A percentile compares a stretch with the other conserved stretches of the same genome.
Conservation (phyloP, 2,888 invertebrate genomes). For the Tuberolachnus salignus region DNA sequence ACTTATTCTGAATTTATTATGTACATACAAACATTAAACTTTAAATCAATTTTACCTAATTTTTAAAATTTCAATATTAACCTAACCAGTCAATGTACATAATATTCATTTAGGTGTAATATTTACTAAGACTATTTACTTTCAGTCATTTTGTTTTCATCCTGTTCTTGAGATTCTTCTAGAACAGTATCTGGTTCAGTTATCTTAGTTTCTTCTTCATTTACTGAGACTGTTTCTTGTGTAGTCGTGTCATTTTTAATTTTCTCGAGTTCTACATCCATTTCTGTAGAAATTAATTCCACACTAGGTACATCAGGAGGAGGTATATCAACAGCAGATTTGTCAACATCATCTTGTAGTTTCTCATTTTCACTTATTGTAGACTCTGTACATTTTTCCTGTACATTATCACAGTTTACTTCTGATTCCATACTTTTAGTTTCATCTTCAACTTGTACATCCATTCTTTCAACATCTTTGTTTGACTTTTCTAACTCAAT, state of each 20-base stretch:
- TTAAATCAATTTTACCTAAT: conserved; percentile 40
- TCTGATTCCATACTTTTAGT: conserved; percentile 11
- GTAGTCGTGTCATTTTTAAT: conserved; percentile 1
- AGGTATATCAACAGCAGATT: conserved; percentile 1
- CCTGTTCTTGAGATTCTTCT: conserved; percentile 14
- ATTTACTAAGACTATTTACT: conserved; percentile 45
- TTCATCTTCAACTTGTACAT: conserved; percentile 24
- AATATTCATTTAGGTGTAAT: conserved; percentile 34
- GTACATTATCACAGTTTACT: conserved; percentile 12
- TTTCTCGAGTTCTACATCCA: conserved; percentile 29
- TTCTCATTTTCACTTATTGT: conserved; percentile 28
- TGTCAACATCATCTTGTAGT: neutral
- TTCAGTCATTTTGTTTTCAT: conserved; percentile 49
- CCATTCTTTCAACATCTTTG: conserved; percentile 37
- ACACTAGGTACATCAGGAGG: neutral
- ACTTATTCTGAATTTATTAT: conserved; percentile 35
- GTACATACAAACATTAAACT: conserved; percentile 37
- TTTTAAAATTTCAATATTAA: conserved; percentile 35
- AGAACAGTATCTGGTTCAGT: conserved; percentile 4
- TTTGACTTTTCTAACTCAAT: conserved; percentile 10
- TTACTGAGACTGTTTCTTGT: conserved; percentile 12
- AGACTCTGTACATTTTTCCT: neutral
- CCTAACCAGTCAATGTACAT: conserved; percentile 48
- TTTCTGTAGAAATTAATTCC: conserved; percentile 4
- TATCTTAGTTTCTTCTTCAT: conserved; percentile 12